phyloP scores from a whole-genome alignment of 2,888 invertebrate genomes.

The Temnothorax rugatulus region DNA sequence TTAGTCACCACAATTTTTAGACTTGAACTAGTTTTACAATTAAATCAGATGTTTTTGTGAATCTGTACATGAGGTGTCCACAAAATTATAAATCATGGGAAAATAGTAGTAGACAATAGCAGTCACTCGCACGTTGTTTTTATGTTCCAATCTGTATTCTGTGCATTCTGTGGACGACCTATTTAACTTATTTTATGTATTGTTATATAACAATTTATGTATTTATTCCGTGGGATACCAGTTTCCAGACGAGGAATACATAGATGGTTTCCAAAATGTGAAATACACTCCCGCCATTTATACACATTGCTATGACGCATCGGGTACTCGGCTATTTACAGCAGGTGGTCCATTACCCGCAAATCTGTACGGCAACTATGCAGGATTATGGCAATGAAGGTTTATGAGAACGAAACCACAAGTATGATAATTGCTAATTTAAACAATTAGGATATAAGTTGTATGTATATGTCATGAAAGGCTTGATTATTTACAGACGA shows the following conservation, averaged over 20 bases:
- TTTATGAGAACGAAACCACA: conserved; percentile 36
- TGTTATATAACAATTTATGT: conserved; percentile 14
- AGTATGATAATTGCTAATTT: conserved; percentile 53
- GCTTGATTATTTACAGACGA: neutral
- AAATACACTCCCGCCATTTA: conserved; percentile 98
- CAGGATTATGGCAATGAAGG: conserved; percentile 95
- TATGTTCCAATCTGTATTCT: neutral
- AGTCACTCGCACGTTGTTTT: neutral
- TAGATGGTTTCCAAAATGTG: conserved; percentile 93
- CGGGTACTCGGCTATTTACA: conserved; percentile 96
- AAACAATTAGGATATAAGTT: conserved; percentile 60
- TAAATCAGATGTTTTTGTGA: neutral
- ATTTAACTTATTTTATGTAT: neutral
- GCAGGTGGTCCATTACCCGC: conserved; percentile 98
- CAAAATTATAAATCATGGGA: neutral
- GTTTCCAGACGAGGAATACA: conserved; percentile 95
- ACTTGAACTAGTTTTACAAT: neutral
- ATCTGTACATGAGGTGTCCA: neutral
- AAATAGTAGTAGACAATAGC: neutral
- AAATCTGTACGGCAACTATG: conserved; percentile 97
- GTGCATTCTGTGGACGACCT: neutral
- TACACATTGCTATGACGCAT: conserved; percentile 97
- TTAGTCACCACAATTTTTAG: neutral
- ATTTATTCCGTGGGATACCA: conserved; percentile 82
- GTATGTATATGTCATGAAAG: conserved; percentile 57